phyloP scores from a whole-genome alignment of 2,797 vertebrate genomes.

The Acipenser ruthenus region DNA sequence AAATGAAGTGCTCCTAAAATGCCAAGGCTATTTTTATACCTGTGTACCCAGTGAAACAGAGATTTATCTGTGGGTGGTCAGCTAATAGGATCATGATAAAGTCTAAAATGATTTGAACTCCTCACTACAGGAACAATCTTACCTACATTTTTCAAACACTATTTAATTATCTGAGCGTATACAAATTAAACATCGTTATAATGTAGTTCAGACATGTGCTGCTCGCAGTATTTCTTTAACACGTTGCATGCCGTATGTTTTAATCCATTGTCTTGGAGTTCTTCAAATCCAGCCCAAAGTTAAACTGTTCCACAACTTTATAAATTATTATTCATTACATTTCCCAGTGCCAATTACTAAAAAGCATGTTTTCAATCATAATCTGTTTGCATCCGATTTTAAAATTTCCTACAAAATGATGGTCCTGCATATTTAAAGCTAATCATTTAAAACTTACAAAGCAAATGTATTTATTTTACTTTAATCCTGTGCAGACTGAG shows the following conservation, averaged over 20 bases:
- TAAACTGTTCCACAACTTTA: background rate
- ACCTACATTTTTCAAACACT: too few relatives aligned
- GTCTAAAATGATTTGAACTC: background rate
- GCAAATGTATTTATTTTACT: conserved; percentile 37
- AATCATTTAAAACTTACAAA: conserved; percentile 39
- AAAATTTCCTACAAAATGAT: conserved; percentile 22
- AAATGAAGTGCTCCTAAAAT: conserved; percentile 2
- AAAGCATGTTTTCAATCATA: conserved; percentile 1
- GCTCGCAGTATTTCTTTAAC: too few relatives aligned
- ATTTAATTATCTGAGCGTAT: too few relatives aligned
- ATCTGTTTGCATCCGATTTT: conserved; percentile 18
- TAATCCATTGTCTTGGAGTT: background rate
- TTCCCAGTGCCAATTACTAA: conserved; percentile 24
- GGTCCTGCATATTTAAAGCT: conserved; percentile 24
- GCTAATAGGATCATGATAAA: background rate
- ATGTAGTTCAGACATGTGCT: too few relatives aligned
- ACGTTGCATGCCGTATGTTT: background rate
- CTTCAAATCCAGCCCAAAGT: background rate
- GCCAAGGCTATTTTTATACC: background rate
- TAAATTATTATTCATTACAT: conserved; percentile 24
- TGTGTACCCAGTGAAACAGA: background rate
- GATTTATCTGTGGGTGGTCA: background rate
- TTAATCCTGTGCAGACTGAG: conserved; percentile 34
- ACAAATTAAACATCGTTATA: too few relatives aligned
- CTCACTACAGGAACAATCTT: too few relatives aligned